Evolutionary conservation across 1,140 invertebrate species (phyloP), one percentile per base, ranked within the genome.

Genomic region (Aphaenogaster rudis): DNA sequence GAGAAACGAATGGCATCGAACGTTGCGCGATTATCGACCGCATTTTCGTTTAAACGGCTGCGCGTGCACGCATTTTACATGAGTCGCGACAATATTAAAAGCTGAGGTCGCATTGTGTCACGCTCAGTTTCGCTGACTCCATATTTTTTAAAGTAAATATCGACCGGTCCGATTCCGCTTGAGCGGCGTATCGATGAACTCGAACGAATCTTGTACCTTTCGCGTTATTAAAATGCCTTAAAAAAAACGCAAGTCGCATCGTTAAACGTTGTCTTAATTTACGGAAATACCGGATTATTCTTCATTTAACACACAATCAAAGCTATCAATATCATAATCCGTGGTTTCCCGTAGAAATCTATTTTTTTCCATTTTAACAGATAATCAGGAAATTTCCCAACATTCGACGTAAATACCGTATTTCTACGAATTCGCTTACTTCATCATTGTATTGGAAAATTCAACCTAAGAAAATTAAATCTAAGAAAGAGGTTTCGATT

Each of bases 111-210:
- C 48, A 17, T 50, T 76, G 69, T 63, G 33, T 45, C 33, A 33
- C 48, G 74, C 28, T 17, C 36, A 33, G 36, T 57, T 79, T 52
- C 48, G 82, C 82, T 79, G 80, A 84, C 17, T 59, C 42, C 54
- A 36, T 39, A 61, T 61, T 76, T 84, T 76, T 39, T n/a, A 61
- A 54, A 86, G 8, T 66, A 86, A 86, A 86, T 84, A 90, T 90
- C 77, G 63, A 61, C 2, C 2, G 81, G 9, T 15, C 9, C 11
- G 39, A 79, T 39, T 45, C 21, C 33, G 21, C 74, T 59, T 21
- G 36, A 64, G 39, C 15, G 36, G 36, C 21, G 8, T 64, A 63
- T 45, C 17, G 74, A 52, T 54, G 2, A 79, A 45, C 48, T 54
- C 59, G 48, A 86, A 28, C 21, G 74, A 74, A 86, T 86, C 74